Percentiles rank a stretch among this genome's conserved stretches.
Conservation (phyloP, 2,797 vertebrate species). For the Aldrovandia affinis region DNA sequence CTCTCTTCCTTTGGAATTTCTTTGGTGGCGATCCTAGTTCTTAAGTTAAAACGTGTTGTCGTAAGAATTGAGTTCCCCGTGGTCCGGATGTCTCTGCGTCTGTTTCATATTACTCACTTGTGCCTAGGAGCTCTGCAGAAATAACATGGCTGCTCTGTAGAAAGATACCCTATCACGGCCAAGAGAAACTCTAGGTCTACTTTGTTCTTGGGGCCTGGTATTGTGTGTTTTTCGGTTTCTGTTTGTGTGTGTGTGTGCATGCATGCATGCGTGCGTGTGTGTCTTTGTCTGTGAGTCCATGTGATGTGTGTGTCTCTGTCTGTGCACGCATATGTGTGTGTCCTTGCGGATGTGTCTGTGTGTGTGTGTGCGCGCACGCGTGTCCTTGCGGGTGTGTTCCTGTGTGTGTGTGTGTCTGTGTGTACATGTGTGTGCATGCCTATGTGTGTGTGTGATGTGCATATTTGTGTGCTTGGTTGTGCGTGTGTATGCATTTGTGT, state of each 20-base stretch:
- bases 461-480: background rate
- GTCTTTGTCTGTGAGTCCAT: background rate
- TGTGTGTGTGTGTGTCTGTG: background rate
- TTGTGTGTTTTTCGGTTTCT: background rate
- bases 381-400: background rate
- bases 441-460: background rate
- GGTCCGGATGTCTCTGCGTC: constrained; percentile 6
- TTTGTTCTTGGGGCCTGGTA: background rate
- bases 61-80: constrained; percentile 1
- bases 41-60: constrained; percentile 2
- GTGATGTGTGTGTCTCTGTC: background rate
- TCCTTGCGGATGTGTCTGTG: background rate
- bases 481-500: background rate
- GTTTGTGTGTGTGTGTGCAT: too few species aligned
- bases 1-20: background rate
- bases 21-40: constrained; percentile 1
- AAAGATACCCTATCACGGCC: background rate
- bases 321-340: background rate
- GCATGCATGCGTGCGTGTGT: too few species aligned
- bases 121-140: constrained; percentile 13
- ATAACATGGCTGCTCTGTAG: background rate
- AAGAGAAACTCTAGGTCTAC: background rate
- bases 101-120: constrained; percentile 16
- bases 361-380: constrained; percentile 11
- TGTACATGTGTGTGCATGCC: background rate